phyloP scores from a whole-genome alignment of 2,888 invertebrate species.

The Epistrophella euchroma region DNA sequence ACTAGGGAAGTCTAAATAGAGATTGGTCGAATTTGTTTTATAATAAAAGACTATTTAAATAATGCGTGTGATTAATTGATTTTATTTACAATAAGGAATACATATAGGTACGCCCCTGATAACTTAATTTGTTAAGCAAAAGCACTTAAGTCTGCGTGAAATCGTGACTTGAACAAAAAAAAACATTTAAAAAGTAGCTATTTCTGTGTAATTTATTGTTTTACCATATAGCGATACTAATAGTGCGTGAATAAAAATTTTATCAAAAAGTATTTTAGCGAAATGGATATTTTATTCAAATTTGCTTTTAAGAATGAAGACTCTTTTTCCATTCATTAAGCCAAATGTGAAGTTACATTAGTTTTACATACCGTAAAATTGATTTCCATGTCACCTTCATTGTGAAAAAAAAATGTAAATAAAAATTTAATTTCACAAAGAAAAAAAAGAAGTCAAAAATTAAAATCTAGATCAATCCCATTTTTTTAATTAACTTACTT shows the following conservation, averaged over 20 bases:
- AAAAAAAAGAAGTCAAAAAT: too few relatives aligned
- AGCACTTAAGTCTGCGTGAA: neutral
- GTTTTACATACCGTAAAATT: too few relatives aligned
- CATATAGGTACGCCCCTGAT: neutral
- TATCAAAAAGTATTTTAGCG: neutral
- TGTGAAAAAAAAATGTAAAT: too few relatives aligned
- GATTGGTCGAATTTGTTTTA: neutral
- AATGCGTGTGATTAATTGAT: slow-evolving; percentile 16
- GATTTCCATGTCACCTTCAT: too few relatives aligned
- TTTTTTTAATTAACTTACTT: too few relatives aligned
- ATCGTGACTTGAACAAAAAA: slow-evolving; percentile 2
- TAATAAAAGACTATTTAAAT: neutral
- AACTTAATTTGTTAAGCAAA: neutral
- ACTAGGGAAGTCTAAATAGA: too few relatives aligned
- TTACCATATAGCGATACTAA: neutral
- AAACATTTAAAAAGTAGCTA: neutral
- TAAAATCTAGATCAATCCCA: too few relatives aligned
- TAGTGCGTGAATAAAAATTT: neutral
- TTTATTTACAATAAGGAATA: neutral
- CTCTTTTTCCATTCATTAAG: neutral
- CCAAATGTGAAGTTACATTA: too few relatives aligned
- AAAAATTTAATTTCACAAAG: too few relatives aligned
- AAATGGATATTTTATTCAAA: slow-evolving; percentile 5
- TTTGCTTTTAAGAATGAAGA: neutral
- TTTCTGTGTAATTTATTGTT: neutral